Evolutionary conservation across 2,113 vertebrate genomes (phyloP).

Genomic region (Gopherus evgoodei): DNA sequence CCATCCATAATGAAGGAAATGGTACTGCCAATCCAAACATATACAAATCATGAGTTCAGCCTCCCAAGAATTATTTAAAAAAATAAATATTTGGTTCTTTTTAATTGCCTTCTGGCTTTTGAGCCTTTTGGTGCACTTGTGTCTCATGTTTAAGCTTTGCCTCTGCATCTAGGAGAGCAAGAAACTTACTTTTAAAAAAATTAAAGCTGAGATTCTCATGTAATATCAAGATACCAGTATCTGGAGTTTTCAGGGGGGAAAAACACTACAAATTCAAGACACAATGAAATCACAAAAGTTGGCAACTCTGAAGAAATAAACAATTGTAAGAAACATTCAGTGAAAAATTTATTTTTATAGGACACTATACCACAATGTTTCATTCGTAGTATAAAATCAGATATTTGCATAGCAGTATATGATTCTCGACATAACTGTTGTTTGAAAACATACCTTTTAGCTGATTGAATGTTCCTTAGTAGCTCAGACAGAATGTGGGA

Average conservation of each 20-base stretch:
- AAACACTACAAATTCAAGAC: not conserved
- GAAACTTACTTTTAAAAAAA: not conserved
- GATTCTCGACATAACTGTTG: not conserved
- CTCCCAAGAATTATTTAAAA: conserved; percentile 2
- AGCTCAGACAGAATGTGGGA: not conserved
- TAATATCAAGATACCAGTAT: not conserved
- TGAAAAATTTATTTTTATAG: not conserved
- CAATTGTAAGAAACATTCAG: not conserved
- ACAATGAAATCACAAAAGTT: not conserved
- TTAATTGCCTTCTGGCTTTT: not conserved
- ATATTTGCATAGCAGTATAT: not conserved
- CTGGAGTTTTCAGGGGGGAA: not conserved
- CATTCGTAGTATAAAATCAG: not conserved
- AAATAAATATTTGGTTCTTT: not conserved
- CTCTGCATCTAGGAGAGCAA: not conserved
- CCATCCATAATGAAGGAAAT: not conserved
- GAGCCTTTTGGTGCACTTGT: not conserved
- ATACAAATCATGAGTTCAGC: not conserved
- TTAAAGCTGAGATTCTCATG: not conserved
- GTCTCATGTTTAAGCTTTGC: not conserved
- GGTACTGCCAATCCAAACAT: not conserved
- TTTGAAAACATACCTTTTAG: not conserved
- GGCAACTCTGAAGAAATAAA: not conserved
- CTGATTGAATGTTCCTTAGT: not conserved
- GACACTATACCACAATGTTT: not conserved